A percentile compares a stretch with the other conserved stretches of the same genome.
phyloP scores from a whole-genome alignment of 2,113 vertebrate genomes.

The Pipa parva region DNA sequence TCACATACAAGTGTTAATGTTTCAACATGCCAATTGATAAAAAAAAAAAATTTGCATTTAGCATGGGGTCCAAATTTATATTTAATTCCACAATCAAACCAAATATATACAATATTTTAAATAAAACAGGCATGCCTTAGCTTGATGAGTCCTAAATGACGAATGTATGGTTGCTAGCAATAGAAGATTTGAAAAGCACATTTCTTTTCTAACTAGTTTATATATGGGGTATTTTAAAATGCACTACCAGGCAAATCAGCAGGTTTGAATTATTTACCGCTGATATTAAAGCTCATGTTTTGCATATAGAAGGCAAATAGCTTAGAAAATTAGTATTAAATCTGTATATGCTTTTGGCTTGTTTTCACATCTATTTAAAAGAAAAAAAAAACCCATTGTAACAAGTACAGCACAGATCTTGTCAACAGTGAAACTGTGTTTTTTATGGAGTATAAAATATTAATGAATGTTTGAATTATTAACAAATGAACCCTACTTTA shows the following conservation, averaged over 20 bases:
- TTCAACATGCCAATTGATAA: neutral
- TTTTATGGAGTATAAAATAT: conserved; percentile 48
- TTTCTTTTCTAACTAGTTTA: conserved; percentile 39
- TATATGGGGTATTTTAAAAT: conserved; percentile 50
- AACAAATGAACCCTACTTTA: conserved; percentile 47
- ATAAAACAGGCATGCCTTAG: conserved; percentile 60
- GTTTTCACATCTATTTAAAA: conserved; percentile 51
- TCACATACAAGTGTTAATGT: neutral
- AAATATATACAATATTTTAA: conserved; percentile 51
- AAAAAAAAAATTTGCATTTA: conserved; percentile 9
- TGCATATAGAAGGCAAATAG: conserved; percentile 4
- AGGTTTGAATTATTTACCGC: conserved; percentile 9
- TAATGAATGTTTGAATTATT: conserved; percentile 47
- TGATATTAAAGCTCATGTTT: conserved; percentile 15
- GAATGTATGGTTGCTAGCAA: conserved; percentile 63
- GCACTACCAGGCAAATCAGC: conserved; percentile 30
- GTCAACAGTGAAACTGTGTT: conserved; percentile 50
- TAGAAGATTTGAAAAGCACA: conserved; percentile 38
- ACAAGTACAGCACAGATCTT: conserved; percentile 58
- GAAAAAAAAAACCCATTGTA: conserved; percentile 41
- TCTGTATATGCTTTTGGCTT: conserved; percentile 46
- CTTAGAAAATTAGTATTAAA: conserved; percentile 35
- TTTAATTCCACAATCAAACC: conserved; percentile 41
- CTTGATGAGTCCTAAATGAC: conserved; percentile 53
- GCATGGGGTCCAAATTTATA: too few species aligned